Evolutionary conservation across 2,888 invertebrate species (phyloP), one percentile per base, ranked within the genome.

Genomic region (Stenchaetothrips biformis): DNA sequence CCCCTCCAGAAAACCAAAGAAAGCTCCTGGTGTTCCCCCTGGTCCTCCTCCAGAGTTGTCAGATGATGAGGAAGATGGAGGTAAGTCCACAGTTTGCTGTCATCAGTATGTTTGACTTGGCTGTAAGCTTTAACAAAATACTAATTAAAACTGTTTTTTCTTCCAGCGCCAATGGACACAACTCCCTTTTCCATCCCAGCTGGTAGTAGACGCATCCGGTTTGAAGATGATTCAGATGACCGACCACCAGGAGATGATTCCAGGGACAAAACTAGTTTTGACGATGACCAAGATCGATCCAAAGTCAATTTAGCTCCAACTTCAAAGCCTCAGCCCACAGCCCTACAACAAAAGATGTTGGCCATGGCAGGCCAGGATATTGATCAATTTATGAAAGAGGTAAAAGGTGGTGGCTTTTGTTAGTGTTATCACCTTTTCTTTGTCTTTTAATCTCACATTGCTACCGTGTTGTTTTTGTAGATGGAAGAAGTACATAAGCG

Each of bases 321-420:
- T 9, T 25, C 67, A 82, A 82, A 79, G 81, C 82, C 82, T 9
- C 93, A 93, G 85, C 94, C 94, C 0, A 94, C 93, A 0, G 92
- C 93, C 0, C 86, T 96, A 53, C 95, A 96, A 85, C 94, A 95
- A 84, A 92, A 94, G 83, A 95, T 95, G 95, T 88, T 95, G 84
- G 93, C 93, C n/a, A 90, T 95, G 85, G 94, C 95, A 16, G 95
- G 96, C 0, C 96, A 97, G 87, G 95, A 96, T 85, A 94, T 96
- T 27, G 96, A 96, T 84, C 94, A 94, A 82, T 96, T 96, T 84
- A 95, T 96, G 94, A 93, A 95, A 85, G 96, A 96, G 84, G 86
- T 86, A 79, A 81, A 37, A 37, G 2, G 37, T 37, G 2, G 37
- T 37, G 37, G 37, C 37, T 37, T 37, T 1, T 37, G 1, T 1